Percentiles rank a stretch among this genome's conserved stretches.
Conservation (phyloP, 2,888 invertebrate genomes). For the Drosophila niveifrons region DNA sequence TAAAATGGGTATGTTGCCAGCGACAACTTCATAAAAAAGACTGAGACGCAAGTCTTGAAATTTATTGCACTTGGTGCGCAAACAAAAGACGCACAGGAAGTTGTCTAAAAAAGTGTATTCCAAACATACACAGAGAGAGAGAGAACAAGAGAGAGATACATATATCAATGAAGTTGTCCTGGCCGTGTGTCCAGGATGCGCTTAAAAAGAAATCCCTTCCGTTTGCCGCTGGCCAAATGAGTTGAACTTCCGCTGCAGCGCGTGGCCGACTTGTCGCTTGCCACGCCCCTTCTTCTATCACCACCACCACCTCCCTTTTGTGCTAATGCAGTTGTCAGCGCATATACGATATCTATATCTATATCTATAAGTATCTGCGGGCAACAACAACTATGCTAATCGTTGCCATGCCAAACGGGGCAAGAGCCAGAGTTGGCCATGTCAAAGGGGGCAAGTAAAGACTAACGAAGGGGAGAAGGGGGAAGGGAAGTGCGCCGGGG, state of each 20-base stretch:
- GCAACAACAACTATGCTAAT: slow-evolving; percentile 74
- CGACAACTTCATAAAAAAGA: slow-evolving; percentile 25
- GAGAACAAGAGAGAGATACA: too few relatives aligned
- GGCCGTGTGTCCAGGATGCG: slow-evolving; percentile 76
- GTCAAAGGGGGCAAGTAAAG: not conserved
- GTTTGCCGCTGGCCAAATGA: slow-evolving; percentile 73
- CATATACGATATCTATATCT: slow-evolving; percentile 17
- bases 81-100: slow-evolving; percentile 60
- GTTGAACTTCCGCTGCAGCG: slow-evolving; percentile 78
- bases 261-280: slow-evolving; percentile 65
- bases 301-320: slow-evolving; percentile 43
- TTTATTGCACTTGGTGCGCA: slow-evolving; percentile 51
- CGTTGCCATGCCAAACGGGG: slow-evolving; percentile 70
- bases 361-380: slow-evolving; percentile 30
- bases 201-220: slow-evolving; percentile 80
- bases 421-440: slow-evolving; percentile 61
- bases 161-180: slow-evolving; percentile 70
- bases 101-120: slow-evolving; percentile 39
- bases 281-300: slow-evolving; percentile 45
- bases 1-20: slow-evolving; percentile 43
- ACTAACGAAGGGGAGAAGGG: not conserved
- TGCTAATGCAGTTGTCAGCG: slow-evolving; percentile 73
- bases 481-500: not conserved
- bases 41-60: slow-evolving; percentile 23
- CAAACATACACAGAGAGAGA: slow-evolving; percentile 33